phyloP scores from a whole-genome alignment of 2,888 invertebrate genomes.

The Stictocephala bisonia region DNA sequence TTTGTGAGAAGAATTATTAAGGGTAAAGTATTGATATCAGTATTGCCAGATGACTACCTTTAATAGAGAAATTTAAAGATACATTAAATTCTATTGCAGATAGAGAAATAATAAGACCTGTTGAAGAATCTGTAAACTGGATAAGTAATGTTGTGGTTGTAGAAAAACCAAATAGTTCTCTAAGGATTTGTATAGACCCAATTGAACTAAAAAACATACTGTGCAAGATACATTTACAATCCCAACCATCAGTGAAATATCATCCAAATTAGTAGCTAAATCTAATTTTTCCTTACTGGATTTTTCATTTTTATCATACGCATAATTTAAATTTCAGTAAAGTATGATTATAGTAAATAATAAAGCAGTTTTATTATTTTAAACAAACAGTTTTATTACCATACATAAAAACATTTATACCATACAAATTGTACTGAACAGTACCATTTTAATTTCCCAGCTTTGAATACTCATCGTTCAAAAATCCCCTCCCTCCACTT shows the following conservation, averaged over 20 bases:
- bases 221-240: slow-evolving; percentile 44
- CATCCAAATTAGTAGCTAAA: slow-evolving; percentile 30
- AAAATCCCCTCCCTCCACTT: no score
- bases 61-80: slow-evolving; percentile 7
- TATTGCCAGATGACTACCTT: background rate
- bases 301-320: no score
- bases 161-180: slow-evolving; percentile 48
- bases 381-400: no score
- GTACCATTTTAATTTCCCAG: no score
- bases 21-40: no score
- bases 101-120: slow-evolving; percentile 11
- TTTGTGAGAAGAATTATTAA: no score
- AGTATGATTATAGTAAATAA: slow-evolving; percentile 46
- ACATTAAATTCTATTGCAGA: background rate
- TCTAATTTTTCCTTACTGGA: slow-evolving; percentile 40
- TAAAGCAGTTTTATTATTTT: no score
- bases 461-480: no score
- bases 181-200: slow-evolving; percentile 52
- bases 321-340: no score
- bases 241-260: slow-evolving; percentile 47
- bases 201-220: slow-evolving; percentile 49
- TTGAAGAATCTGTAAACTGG: slow-evolving; percentile 45
- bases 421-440: no score
- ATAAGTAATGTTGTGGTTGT: slow-evolving; percentile 48
- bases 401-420: no score